These are phyloP conservation scores for Hofmannophila pseudospretella DNA, from an alignment of 2,888 invertebrate species.

Conservation along the genomic window DNA sequence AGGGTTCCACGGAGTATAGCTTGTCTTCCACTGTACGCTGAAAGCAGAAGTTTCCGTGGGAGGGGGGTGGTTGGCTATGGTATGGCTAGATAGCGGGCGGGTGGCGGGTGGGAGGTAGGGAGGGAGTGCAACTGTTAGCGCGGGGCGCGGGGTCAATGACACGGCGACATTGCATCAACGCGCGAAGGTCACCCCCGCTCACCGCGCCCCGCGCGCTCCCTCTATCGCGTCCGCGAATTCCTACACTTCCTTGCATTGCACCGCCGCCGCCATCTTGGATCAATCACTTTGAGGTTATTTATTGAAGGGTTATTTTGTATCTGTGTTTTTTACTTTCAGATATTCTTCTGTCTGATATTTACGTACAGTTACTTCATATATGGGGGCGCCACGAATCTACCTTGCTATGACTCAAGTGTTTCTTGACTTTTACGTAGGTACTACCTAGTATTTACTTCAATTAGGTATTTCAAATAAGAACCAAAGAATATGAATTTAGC, in stretches of 20 bases:
- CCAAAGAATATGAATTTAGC: too few relatives aligned
- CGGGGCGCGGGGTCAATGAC: conserved; percentile 65
- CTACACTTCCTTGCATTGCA: conserved; percentile 52
- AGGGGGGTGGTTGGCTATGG: neutral
- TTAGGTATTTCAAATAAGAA: too few relatives aligned
- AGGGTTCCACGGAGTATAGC: too few relatives aligned
- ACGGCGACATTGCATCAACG: conserved; percentile 76
- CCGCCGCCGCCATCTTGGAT: conserved; percentile 67
- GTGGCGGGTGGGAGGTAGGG: conserved; percentile 29
- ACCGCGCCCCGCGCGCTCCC: conserved; percentile 29
- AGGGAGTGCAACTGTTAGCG: conserved; percentile 21
- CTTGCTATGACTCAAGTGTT: too few relatives aligned
- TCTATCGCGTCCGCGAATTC: conserved; percentile 46
- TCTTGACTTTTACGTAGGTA: too few relatives aligned
- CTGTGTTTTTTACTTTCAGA: too few relatives aligned
- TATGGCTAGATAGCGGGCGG: conserved; percentile 26
- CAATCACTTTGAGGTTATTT: conserved; percentile 37
- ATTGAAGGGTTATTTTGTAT: neutral
- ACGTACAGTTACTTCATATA: too few relatives aligned
- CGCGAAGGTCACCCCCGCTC: conserved; percentile 60
- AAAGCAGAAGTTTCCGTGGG: neutral
- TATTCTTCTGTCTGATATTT: too few relatives aligned
- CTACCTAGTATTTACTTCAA: too few relatives aligned
- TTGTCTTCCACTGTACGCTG: too few relatives aligned
- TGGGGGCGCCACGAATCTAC: too few relatives aligned